Base-by-base conservation (phyloP, 2,113 vertebrate species). In the Tor tambroides region DNA sequence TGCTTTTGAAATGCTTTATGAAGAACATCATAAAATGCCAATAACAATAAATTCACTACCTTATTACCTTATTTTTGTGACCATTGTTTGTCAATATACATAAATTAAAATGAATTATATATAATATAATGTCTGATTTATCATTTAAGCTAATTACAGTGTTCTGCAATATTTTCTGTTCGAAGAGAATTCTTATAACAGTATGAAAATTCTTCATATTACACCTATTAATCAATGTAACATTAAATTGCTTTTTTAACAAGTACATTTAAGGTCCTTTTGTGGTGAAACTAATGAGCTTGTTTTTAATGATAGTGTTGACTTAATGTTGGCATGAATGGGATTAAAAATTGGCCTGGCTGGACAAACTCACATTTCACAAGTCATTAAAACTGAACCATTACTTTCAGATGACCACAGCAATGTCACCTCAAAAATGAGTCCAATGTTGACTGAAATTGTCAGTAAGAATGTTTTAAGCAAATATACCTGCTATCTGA, bases 241-340 rank as follows among this genome's bases (percentile, higher is more conserved):
- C 51, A 38, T 84, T 56, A 56, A 32, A 43, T 56, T 75, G 54
- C 32, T 84, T 84, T 75, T 84, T 74, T 74, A 56, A 75, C 61
- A 46, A 51, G 83, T 61, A 71, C 30, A 59, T 21, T 74, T 71
- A 84, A 75, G 32, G 83, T 84, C 56, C 8, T 77, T 78, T 85
- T 69, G 77, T 76, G 87, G 81, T 83, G 9, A 35, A 56, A 85
- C 86, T 80, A 90, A 89, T 87, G 80, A 61, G 84, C 91, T 89
- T 90, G 87, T 91, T 89, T 89, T 92, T 89, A 86, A 91, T 86
- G 69, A 85, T 82, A 75, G 38, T 43, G 83, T 87, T 86, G 76
- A 89, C 56, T 88, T 86, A 74, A 89, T 78, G 26, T 78, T 79
- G 86, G 80, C 86, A 88, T 86, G 54, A 90, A 88, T 85, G 80